Conservation (phyloP, 2,113 vertebrate genomes). For the Uropsilus gracilis region DNA sequence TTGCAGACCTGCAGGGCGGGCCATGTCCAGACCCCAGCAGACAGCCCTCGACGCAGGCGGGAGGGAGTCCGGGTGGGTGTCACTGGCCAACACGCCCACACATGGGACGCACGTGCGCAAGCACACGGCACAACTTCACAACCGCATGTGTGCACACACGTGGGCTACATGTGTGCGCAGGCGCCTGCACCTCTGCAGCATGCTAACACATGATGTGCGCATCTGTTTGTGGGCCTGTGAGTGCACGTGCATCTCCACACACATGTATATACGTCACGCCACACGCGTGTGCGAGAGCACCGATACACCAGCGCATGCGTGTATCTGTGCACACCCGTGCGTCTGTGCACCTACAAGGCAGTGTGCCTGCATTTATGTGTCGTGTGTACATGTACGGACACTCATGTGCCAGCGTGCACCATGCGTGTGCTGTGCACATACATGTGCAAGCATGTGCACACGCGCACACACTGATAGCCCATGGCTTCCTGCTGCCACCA, state of each 20-base stretch:
- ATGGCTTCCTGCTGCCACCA: neutral
- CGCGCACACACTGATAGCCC: rapidly evolving
- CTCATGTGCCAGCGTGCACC: rapidly evolving
- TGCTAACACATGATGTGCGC: neutral
- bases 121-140: no score
- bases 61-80: no score
- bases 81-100: no score
- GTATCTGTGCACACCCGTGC: no score
- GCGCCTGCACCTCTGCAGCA: neutral
- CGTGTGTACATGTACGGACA: no score
- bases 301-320: no score
- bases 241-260: neutral
- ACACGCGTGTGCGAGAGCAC: no score
- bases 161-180: neutral
- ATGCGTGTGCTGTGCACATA: rapidly evolving
- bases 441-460: rapidly evolving
- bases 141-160: no score
- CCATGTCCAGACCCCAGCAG: no score
- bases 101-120: no score
- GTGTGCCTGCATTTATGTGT: neutral
- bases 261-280: neutral
- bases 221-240: neutral
- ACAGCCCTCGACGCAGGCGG: no score
- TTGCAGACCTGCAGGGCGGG: no score
- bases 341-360: rapidly evolving